Base-by-base conservation (phyloP, 2,113 vertebrate species). In the Stercorarius parasiticus region DNA sequence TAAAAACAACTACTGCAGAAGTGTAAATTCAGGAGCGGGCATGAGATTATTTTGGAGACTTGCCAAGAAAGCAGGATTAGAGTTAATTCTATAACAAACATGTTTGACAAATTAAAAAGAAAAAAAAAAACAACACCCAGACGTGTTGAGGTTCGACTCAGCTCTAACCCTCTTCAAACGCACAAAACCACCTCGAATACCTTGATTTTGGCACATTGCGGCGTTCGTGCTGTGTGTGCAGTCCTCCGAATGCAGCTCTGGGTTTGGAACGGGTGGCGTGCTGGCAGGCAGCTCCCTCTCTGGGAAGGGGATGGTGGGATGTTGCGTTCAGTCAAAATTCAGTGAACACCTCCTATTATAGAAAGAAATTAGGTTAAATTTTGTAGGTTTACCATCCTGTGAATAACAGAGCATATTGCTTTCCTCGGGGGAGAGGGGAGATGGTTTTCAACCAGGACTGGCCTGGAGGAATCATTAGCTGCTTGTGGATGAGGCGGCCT, bases 161-260 rank as follows among this genome's bases (percentile, higher is more conserved):
- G 11, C 36, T 92, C 74, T 61, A 8, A 80, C 25, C 38, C 4
- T 47, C 36, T 17, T 85, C 53, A 52, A 34, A 30, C 11, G n/a
- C 64, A 29, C 32, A 50, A 43, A 82, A 15, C 11, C 53, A 62
- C 45, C 38, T 56, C 0, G 0, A 17, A 5, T 34, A 7, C 45
- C 17, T 77, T 0, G 1, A 3, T 64, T 10, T 10, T 56, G 82
- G 71, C 29, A 15, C 23, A 0, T 9, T 5, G 56, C 0, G 1
- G 38, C 2, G 1, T 25, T 14, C 8, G 73, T n/a, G 69, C 47
- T 53, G 40, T 12, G 29, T 15, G 50, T 61, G 49, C 53, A 30
- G 59, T 15, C 19, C 26, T 45, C 58, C 42, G 50, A 21, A 30
- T 1, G 3, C 71, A 58, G 66, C 34, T 50, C 61, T 29, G 27